phyloP scores from a whole-genome alignment of 2,888 invertebrate species.

The Mycogona germanica region DNA sequence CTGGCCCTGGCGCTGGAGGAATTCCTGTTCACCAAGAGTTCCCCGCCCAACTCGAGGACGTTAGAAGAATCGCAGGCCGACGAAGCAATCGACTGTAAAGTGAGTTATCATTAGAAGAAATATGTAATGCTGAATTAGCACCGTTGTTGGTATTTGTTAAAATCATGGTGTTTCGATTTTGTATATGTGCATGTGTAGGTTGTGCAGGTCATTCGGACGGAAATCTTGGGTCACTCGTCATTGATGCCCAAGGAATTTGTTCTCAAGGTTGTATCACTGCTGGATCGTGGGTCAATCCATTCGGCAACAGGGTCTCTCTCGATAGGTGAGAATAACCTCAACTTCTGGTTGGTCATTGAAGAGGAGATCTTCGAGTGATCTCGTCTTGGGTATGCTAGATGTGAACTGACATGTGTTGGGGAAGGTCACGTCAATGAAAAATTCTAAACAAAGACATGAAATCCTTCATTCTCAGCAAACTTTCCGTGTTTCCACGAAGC shows the following conservation, averaged over 20 bases:
- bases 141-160: not conserved
- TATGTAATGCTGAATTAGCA: not conserved
- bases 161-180: slow-evolving; percentile 16
- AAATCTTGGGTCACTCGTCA: slow-evolving; percentile 66
- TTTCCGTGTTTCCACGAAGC: no score
- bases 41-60: slow-evolving; percentile 40
- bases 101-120: not conserved
- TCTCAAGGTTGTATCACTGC: slow-evolving; percentile 63
- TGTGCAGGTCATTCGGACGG: slow-evolving; percentile 64
- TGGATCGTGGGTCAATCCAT: slow-evolving; percentile 76
- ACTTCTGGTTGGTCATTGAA: no score
- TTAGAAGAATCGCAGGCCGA: slow-evolving; percentile 46
- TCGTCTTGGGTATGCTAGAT: no score
- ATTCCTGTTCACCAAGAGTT: slow-evolving; percentile 71
- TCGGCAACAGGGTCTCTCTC: slow-evolving; percentile 39
- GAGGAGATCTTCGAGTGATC: no score
- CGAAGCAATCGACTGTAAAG: slow-evolving; percentile 60
- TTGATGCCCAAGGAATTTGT: slow-evolving; percentile 68
- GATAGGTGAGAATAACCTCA: slow-evolving; percentile 22
- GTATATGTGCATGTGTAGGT: slow-evolving; percentile 41
- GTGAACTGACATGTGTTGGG: no score
- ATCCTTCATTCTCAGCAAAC: no score
- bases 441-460: no score
- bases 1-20: slow-evolving; percentile 75
- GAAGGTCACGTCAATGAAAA: no score